Percentiles rank a stretch among this genome's conserved stretches.
Evolutionary conservation across 2,888 invertebrate genomes (phyloP).

Genomic region (Masnerella sp.): DNA sequence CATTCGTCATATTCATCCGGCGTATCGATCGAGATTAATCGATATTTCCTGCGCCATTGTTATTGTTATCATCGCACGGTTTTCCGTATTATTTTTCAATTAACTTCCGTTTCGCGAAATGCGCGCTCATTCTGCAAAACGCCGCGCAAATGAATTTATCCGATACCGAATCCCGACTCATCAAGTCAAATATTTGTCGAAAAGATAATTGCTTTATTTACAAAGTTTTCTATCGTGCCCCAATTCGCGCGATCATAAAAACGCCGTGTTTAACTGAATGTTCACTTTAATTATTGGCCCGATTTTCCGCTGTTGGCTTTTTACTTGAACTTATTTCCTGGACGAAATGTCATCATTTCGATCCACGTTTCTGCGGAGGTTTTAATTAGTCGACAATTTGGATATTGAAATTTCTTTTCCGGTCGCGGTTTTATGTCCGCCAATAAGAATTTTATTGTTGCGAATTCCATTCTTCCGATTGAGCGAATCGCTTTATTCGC

Average conservation of each 20-base stretch:
- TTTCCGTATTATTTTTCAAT: slow-evolving; percentile 37
- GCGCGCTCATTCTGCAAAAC: slow-evolving; percentile 20
- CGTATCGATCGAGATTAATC: slow-evolving; percentile 23
- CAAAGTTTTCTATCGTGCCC: slow-evolving; percentile 5
- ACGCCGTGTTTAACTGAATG: slow-evolving; percentile 2
- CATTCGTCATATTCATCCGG: slow-evolving; percentile 29
- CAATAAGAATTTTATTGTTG: too few species aligned
- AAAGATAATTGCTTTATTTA: slow-evolving; percentile 37
- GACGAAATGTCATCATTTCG: too few species aligned
- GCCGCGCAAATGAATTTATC: slow-evolving; percentile 30
- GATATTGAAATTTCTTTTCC: too few species aligned
- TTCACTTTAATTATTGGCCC: neutral
- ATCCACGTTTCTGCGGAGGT: too few species aligned
- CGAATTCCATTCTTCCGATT: too few species aligned
- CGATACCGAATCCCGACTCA: slow-evolving; percentile 11
- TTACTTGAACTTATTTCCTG: too few species aligned
- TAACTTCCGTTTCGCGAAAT: slow-evolving; percentile 26
- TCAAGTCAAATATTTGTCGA: slow-evolving; percentile 41
- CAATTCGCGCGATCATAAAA: slow-evolving; percentile 22
- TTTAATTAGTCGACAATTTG: too few species aligned
- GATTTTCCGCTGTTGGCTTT: too few species aligned
- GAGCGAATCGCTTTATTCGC: too few species aligned
- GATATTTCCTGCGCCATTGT: slow-evolving; percentile 13
- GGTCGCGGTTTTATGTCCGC: too few species aligned
- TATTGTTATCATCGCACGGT: slow-evolving; percentile 32